These are phyloP conservation scores for Pogonomyrmex barbatus DNA, from an alignment of 1,140 invertebrate species.

Conservation along the genomic window DNA sequence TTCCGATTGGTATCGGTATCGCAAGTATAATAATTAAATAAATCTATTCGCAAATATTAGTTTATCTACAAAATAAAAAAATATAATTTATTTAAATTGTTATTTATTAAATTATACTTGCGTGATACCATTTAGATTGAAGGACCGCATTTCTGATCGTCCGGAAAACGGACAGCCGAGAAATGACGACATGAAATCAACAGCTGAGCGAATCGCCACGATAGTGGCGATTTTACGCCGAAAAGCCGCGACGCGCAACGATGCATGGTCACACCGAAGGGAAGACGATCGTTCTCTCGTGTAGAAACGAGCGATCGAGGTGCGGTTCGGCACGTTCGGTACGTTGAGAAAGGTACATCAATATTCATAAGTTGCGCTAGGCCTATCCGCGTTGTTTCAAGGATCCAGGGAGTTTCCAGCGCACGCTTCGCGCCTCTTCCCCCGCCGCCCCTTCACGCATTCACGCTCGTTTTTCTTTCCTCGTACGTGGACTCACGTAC, in stretches of 20 bases:
- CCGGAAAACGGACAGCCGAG: neutral
- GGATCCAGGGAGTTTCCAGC: slow-evolving; percentile 78
- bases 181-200: neutral
- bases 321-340: slow-evolving; percentile 66
- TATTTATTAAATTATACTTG: neutral
- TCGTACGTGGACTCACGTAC: slow-evolving; percentile 3
- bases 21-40: neutral
- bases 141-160: neutral
- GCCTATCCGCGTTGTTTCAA: slow-evolving; percentile 81
- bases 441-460: slow-evolving; percentile 7
- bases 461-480: neutral
- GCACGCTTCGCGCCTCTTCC: slow-evolving; percentile 37
- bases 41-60: neutral
- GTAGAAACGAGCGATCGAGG: slow-evolving; percentile 65
- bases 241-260: neutral
- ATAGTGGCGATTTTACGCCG: neutral
- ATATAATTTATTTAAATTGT: neutral
- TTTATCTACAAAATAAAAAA: neutral
- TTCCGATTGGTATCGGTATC: neutral
- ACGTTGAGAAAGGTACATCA: slow-evolving; percentile 83
- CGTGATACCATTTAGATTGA: neutral
- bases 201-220: neutral
- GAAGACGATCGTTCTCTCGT: slow-evolving; percentile 22
- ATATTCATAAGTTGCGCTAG: slow-evolving; percentile 84
- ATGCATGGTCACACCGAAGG: neutral